Percentiles rank a stretch among this genome's conserved stretches.
Conservation (phyloP, 2,797 vertebrate genomes). For the Natrix natrix region DNA sequence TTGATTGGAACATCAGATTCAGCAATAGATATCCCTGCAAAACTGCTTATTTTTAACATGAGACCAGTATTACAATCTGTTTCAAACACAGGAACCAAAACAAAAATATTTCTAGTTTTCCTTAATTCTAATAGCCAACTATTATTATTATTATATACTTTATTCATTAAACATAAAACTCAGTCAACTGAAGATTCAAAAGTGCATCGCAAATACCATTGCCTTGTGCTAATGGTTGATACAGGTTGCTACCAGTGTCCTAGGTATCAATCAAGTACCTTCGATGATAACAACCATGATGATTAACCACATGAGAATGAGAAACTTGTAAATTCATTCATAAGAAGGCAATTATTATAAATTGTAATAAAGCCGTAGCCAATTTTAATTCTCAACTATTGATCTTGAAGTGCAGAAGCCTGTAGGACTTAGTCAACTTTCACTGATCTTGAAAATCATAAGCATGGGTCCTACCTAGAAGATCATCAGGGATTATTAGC, state of each 20-base stretch:
- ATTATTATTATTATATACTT: neutral
- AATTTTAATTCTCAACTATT: neutral
- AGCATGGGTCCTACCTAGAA: neutral
- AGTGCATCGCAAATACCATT: no score
- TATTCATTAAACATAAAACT: no score
- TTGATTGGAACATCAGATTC: neutral
- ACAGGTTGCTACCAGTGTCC: no score
- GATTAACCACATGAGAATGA: neutral
- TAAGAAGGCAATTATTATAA: neutral
- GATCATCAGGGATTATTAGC: neutral
- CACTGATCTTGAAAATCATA: neutral
- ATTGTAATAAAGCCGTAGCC: neutral
- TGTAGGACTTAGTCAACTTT: neutral
- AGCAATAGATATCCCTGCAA: neutral
- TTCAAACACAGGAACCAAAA: neutral
- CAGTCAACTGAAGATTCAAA: no score
- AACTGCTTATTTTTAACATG: neutral
- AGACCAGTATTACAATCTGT: neutral
- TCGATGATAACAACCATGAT: no score
- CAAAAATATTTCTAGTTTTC: neutral
- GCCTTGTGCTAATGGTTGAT: no score
- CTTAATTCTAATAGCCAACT: neutral
- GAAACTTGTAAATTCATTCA: neutral
- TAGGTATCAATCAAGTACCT: no score
- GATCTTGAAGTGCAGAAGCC: neutral